These are phyloP conservation scores for Hesperia comma DNA, from an alignment of 2,888 invertebrate species.

Conservation along the genomic window DNA sequence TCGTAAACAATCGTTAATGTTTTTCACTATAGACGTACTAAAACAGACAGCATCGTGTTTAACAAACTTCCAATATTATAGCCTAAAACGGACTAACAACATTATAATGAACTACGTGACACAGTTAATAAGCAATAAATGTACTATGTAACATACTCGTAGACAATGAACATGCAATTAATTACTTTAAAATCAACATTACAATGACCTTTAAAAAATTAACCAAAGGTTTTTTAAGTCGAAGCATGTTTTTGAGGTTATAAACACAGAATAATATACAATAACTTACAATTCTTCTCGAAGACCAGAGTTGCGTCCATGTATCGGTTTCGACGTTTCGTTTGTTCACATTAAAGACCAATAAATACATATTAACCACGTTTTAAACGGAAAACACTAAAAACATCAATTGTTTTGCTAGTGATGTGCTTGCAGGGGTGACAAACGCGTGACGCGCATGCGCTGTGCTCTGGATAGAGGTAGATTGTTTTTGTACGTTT, in stretches of 20 bases:
- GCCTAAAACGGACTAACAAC: no score
- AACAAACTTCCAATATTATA: no score
- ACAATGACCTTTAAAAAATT: no score
- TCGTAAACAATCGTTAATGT: no score
- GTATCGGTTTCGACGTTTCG: background rate
- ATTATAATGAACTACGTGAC: no score
- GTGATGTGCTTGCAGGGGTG: constrained; percentile 48
- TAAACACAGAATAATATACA: background rate
- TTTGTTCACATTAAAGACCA: background rate
- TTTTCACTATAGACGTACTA: no score
- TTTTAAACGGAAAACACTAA: constrained; percentile 36
- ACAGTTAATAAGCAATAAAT: no score
- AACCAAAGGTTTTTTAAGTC: no score
- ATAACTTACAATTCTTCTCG: constrained; percentile 18
- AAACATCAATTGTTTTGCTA: constrained; percentile 49
- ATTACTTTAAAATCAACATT: no score
- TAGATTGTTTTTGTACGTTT: constrained; percentile 74
- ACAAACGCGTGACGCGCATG: constrained; percentile 72
- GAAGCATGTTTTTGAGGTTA: constrained; percentile 18
- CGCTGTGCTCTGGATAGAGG: constrained; percentile 54
- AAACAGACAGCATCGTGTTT: no score
- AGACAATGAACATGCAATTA: no score
- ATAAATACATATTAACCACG: constrained; percentile 14
- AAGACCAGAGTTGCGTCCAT: background rate
- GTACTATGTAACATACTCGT: no score